Percentiles rank a stretch among this genome's conserved stretches.
phyloP scores from a whole-genome alignment of 1,140 invertebrate species.

The Sipha flava region DNA sequence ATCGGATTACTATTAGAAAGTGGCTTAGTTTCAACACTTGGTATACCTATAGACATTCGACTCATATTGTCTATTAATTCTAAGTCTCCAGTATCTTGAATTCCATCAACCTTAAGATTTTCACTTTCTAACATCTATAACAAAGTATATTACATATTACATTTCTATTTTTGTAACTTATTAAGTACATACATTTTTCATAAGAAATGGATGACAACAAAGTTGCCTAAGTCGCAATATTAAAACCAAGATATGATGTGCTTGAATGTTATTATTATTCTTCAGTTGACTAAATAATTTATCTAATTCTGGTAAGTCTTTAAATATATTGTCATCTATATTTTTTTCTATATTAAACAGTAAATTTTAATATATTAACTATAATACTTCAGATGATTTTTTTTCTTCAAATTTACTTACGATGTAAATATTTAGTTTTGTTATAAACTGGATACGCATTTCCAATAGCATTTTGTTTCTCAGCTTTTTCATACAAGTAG shows the following conservation, averaged over 20 bases:
- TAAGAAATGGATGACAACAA: conserved; percentile 78
- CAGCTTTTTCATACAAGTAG: conserved; percentile 62
- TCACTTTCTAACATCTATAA: conserved; percentile 6
- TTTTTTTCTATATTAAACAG: not conserved
- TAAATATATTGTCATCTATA: conserved; percentile 42
- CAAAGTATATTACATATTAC: not conserved
- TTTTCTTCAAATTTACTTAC: not conserved
- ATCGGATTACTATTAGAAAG: not conserved
- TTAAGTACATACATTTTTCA: conserved; percentile 49
- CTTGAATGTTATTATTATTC: conserved; percentile 53
- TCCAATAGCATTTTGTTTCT: conserved; percentile 49
- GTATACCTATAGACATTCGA: not conserved
- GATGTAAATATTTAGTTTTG: not conserved
- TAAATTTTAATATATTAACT: conserved; percentile 34
- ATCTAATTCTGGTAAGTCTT: conserved; percentile 38
- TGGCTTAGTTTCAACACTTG: not conserved
- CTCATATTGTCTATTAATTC: conserved; percentile 3
- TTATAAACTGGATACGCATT: conserved; percentile 38
- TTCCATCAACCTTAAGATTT: conserved; percentile 5
- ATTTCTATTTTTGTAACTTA: not conserved
- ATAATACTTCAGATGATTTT: not conserved
- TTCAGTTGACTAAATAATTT: conserved; percentile 55
- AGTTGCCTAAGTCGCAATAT: conserved; percentile 76
- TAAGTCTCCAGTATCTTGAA: not conserved
- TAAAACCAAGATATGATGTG: conserved; percentile 70